A percentile compares a stretch with the other conserved stretches of the same genome.
Conservation (phyloP, 2,113 vertebrate genomes). For the Hemicordylus capensis region DNA sequence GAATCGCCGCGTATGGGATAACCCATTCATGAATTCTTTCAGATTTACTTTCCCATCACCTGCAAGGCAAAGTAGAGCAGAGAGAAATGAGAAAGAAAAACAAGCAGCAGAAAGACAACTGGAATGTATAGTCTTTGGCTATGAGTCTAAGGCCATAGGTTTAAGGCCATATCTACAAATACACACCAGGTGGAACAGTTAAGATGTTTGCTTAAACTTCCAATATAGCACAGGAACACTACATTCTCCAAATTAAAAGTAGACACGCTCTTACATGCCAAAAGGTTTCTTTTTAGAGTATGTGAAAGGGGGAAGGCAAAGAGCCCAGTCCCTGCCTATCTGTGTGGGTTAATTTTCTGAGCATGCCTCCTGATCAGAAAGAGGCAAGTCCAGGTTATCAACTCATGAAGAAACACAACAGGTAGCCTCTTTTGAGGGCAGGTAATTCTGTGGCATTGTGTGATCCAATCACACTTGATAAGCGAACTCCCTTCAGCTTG, state of each 20-base stretch:
- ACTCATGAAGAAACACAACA: no score
- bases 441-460: no score
- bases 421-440: no score
- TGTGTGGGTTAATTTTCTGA: no score
- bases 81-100: background rate
- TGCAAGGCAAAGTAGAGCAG: background rate
- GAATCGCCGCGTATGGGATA: background rate
- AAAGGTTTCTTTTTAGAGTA: background rate
- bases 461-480: no score
- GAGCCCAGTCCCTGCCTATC: background rate
- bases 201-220: background rate
- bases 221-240: no score
- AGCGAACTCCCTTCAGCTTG: background rate
- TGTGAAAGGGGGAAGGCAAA: no score
- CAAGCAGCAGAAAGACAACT: background rate
- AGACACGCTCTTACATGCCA: background rate
- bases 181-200: background rate
- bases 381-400: no score
- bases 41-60: slow-evolving; percentile 21
- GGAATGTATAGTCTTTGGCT: background rate
- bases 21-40: slow-evolving; percentile 28
- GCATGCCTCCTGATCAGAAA: no score
- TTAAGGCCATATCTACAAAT: background rate
- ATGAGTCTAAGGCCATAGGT: background rate
- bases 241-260: background rate